Evolutionary conservation across 2,888 invertebrate genomes (phyloP).

Genomic region (Kryphioiulus occultus): DNA sequence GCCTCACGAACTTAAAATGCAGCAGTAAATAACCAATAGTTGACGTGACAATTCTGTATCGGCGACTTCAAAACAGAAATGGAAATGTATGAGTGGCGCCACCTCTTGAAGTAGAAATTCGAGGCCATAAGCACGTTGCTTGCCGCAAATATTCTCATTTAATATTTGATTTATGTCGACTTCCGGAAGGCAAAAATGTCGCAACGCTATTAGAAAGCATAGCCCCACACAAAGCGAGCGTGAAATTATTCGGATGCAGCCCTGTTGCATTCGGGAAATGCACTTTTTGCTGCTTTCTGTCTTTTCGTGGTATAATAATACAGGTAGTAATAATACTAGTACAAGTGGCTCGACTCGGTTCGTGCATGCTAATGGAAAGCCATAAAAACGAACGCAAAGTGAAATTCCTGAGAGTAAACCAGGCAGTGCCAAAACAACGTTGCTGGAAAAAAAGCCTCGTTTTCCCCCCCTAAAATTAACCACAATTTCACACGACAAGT

Average conservation of each 20-base stretch:
- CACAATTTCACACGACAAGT: constrained; percentile 40
- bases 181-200: constrained; percentile 18
- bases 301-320: not conserved
- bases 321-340: constrained; percentile 37
- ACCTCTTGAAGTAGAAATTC: not conserved
- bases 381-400: not conserved
- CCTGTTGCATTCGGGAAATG: not conserved
- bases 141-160: not conserved
- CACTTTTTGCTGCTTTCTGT: not conserved
- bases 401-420: constrained; percentile 24
- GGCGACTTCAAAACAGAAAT: not conserved
- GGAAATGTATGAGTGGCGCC: not conserved
- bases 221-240: not conserved
- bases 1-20: no score
- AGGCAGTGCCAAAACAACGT: constrained; percentile 5
- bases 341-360: not conserved
- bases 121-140: not conserved
- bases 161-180: constrained; percentile 1
- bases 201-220: not conserved
- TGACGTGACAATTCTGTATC: no score
- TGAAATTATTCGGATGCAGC: constrained; percentile 25
- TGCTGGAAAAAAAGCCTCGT: not conserved
- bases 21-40: no score
- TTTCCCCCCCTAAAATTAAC: not conserved
- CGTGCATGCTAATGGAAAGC: not conserved